Evolutionary conservation across 2,888 invertebrate genomes (phyloP).

Genomic region (Drosophila setosimentum): DNA sequence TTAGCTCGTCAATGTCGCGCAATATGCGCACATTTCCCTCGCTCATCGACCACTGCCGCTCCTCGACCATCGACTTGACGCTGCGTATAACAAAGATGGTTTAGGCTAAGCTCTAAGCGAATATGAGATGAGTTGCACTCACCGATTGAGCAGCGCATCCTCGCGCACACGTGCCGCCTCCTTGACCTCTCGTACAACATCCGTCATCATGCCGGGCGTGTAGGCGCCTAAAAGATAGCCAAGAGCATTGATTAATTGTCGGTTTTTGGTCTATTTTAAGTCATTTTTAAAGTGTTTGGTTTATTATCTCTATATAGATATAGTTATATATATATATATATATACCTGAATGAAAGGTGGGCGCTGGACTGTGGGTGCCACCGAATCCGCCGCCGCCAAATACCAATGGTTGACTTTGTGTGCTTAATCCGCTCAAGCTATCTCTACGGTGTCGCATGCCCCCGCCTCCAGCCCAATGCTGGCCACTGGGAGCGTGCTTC

Average conservation of each 20-base stretch:
- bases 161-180: constrained; percentile 90
- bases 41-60: constrained; percentile 85
- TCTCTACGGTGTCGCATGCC: constrained; percentile 86
- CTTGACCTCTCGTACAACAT: constrained; percentile 90
- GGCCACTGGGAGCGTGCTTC: constrained; percentile 86
- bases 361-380: constrained; percentile 85
- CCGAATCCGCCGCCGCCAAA: constrained; percentile 85
- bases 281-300: neutral
- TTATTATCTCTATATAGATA: neutral
- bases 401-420: constrained; percentile 85
- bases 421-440: constrained; percentile 86
- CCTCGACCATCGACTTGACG: constrained; percentile 85
- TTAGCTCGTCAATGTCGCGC: constrained; percentile 85
- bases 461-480: constrained; percentile 82
- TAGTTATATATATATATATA: constrained; percentile 18
- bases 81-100: constrained; percentile 47
- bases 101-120: neutral
- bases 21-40: constrained; percentile 84
- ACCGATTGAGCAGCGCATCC: constrained; percentile 88
- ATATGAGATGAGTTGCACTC: neutral
- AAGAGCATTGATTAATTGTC: constrained; percentile 1
- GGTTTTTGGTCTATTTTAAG: neutral
- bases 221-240: constrained; percentile 85
- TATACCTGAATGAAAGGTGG: constrained; percentile 86
- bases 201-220: constrained; percentile 90